Base-by-base conservation (phyloP, 2,888 invertebrate species). In the Macrophya annulata region DNA sequence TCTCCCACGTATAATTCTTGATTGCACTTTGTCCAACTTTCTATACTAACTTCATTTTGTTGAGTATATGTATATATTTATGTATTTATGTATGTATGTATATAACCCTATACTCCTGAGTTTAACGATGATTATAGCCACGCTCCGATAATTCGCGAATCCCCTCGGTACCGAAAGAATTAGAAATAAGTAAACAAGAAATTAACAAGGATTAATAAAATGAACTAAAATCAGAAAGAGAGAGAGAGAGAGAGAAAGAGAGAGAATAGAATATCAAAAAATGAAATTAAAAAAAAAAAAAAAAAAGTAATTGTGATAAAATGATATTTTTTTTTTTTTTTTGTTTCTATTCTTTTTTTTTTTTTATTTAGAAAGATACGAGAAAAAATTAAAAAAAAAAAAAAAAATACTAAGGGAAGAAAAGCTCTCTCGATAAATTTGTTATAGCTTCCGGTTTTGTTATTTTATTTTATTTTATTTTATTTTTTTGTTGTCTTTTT, bases 21-120 rank as follows among this genome's bases (percentile, higher is more conserved):
- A 77, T 79, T 55, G 77, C 77, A 55, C 77, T 79, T 79, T 55
- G 31, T 79, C 59, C 74, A 74, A 74, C 48, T 74, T 74, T 1
- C 9, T 45, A 25, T 45, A 25, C 74, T 9, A 74, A 74, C 74
- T 74, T 21, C 21, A 21, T 43, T n/a, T 74, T 4, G 25, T 21
- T 25, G 4, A 21, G 25, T 25, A 25, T 9, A 21, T 8, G 5
- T 59, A 21, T 6, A 4, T 8, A n/a, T 59, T n/a, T n/a, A n/a
- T n/a, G n/a, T n/a, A n/a, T n/a, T n/a, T n/a, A 59, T 9, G 21
- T 48, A 48, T 48, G 12, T 48, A 48, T 12, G 48, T 48, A 48
- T 48, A 48, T 48, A 48, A 12, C 31, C 31, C 31, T 31, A 48
- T 25, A 62, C 25, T 37, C 40, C 17, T 40, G 40, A 71, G 40